Base-by-base conservation (phyloP, 2,797 vertebrate species). In the Rhinophrynus dorsalis region DNA sequence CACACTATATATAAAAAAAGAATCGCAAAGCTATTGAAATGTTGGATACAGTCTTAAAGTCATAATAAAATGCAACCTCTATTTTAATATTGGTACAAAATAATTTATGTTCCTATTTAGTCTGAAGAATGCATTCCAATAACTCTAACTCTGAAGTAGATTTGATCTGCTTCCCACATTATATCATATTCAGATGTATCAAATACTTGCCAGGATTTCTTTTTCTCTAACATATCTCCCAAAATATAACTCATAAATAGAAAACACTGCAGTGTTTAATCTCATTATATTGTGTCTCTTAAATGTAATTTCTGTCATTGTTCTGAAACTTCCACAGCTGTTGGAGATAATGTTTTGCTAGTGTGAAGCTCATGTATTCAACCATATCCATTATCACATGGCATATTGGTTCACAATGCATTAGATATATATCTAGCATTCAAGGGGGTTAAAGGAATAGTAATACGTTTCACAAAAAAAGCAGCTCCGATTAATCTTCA, bases 111-210 rank as follows among this genome's bases (percentile, higher is more conserved):
- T 50, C 26, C 18, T 65, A 38, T 72, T 58, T 59, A 63, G 18
- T 30, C 20, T 32, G 33, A 23, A 65, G 32, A 65, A 50, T 56
- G 26, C 44, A 30, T 48, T 56, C 33, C 60, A 65, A 51, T 64
- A 64, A 50, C 47, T 65, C 10, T 38, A 13, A 72, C 13, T 32
- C 48, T 72, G 13, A 58, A 47, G 42, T 59, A 59, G 18, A 72
- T 17, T 72, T 72, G 69, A 65, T 58, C 35, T 44, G 3, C 13
- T 44, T 63, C 69, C 61, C 54, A 72, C 23, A 59, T 65, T 72
- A 24, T 59, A 72, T 72, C 54, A 65, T 32, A 33, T 42, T 72
- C 69, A 72, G 69, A 72, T 72, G 69, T 65, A 38, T 58, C 11
- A 65, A 48, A 58, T 15, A 23, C 45, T 58, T 48, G 33, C 52